These are phyloP conservation scores for Megalopta genalis DNA, from an alignment of 1,140 invertebrate genomes.

Conservation along the genomic window DNA sequence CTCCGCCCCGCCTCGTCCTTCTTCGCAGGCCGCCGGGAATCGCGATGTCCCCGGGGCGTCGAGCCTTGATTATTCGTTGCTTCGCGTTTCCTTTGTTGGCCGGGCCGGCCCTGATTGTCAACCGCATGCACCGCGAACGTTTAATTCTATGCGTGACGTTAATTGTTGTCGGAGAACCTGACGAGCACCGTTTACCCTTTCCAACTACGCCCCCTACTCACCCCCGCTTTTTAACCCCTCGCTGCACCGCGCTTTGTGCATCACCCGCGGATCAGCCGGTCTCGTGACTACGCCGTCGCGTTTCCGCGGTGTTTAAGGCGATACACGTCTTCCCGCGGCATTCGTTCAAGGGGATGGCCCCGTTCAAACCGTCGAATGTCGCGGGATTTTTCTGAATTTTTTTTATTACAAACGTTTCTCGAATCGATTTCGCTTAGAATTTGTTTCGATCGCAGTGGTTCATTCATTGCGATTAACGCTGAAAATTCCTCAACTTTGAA, in stretches of 20 bases:
- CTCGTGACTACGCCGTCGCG: background rate
- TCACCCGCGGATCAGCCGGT: background rate
- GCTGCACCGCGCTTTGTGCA: background rate
- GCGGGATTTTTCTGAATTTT: too few species aligned
- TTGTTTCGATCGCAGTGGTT: too few species aligned
- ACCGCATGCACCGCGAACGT: background rate
- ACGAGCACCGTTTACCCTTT: background rate
- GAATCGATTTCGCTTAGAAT: too few species aligned
- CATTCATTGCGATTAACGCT: too few species aligned
- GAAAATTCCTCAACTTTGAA: too few species aligned
- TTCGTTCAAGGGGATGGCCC: too few species aligned
- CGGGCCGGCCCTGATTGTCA: background rate
- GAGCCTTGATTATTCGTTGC: slow-evolving; percentile 2
- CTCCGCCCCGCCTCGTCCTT: background rate
- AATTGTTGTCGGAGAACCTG: background rate
- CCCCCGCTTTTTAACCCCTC: background rate
- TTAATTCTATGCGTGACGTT: slow-evolving; percentile 1
- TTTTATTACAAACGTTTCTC: too few species aligned
- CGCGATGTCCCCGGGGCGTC: background rate
- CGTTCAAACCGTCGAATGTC: too few species aligned
- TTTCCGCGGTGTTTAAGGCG: too few species aligned
- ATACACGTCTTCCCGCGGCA: too few species aligned
- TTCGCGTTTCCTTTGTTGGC: background rate
- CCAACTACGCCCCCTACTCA: background rate
- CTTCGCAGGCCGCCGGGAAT: background rate